Conservation (phyloP, 2,113 vertebrate species). For the Piaya cayana region DNA sequence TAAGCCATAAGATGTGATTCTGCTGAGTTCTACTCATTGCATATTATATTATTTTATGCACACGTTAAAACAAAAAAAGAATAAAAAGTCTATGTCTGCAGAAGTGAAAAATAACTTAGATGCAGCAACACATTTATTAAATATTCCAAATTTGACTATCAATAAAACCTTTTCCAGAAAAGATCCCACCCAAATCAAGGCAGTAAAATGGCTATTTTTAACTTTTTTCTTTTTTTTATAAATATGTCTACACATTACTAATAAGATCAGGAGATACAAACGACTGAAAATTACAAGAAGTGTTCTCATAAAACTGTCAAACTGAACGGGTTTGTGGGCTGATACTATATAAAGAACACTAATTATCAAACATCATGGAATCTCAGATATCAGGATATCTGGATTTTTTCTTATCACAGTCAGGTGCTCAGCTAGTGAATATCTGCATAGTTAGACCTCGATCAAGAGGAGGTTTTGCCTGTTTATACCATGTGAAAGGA, state of each 20-base stretch:
- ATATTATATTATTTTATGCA: background rate
- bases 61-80: background rate
- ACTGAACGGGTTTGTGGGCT: constrained; percentile 34
- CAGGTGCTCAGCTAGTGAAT: background rate
- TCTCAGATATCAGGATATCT: background rate
- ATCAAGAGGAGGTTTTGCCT: background rate
- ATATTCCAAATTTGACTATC: background rate
- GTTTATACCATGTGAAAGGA: background rate
- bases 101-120: background rate
- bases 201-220: background rate
- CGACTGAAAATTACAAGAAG: background rate
- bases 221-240: background rate
- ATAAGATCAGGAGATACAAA: constrained; percentile 11
- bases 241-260: background rate
- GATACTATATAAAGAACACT: constrained; percentile 4
- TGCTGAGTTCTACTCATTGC: background rate
- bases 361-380: constrained; percentile 36
- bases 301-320: constrained; percentile 16
- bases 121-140: background rate
- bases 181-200: background rate
- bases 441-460: background rate
- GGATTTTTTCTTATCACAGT: background rate
- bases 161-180: background rate
- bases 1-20: background rate
- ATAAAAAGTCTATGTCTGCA: background rate